These are phyloP conservation scores for Oegoconia quadripuncta DNA, from an alignment of 2,888 invertebrate genomes.

Conservation along the genomic window DNA sequence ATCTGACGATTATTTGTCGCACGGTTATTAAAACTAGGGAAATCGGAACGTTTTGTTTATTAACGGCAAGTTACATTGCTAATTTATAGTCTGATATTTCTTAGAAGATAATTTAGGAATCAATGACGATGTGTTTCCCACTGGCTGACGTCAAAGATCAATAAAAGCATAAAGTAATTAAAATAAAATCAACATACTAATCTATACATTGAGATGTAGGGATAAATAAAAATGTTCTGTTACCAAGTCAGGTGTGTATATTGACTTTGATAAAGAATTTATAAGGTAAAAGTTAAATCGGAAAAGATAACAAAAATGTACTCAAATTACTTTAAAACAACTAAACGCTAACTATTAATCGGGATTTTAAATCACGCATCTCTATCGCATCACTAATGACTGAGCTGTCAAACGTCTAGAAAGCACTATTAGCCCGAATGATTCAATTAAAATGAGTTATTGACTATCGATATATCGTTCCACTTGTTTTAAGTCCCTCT, in stretches of 20 bases:
- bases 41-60: slow-evolving; percentile 17
- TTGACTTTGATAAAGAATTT: background rate
- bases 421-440: slow-evolving; percentile 63
- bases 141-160: no score
- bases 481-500: slow-evolving; percentile 25
- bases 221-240: background rate
- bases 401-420: slow-evolving; percentile 63
- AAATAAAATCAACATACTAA: background rate
- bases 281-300: background rate
- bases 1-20: slow-evolving; percentile 48
- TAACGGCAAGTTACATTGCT: background rate
- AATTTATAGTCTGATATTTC: background rate
- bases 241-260: no score
- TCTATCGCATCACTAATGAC: slow-evolving; percentile 58
- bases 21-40: slow-evolving; percentile 22
- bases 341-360: slow-evolving; percentile 41
- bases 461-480: slow-evolving; percentile 46
- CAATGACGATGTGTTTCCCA: no score
- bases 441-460: slow-evolving; percentile 73
- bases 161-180: no score
- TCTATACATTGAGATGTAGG: background rate
- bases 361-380: slow-evolving; percentile 43
- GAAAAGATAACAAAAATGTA: slow-evolving; percentile 14
- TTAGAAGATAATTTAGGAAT: background rate
- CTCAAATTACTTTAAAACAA: slow-evolving; percentile 19